Conservation (phyloP, 2,888 invertebrate species). For the Acrocyrtus sp. region DNA sequence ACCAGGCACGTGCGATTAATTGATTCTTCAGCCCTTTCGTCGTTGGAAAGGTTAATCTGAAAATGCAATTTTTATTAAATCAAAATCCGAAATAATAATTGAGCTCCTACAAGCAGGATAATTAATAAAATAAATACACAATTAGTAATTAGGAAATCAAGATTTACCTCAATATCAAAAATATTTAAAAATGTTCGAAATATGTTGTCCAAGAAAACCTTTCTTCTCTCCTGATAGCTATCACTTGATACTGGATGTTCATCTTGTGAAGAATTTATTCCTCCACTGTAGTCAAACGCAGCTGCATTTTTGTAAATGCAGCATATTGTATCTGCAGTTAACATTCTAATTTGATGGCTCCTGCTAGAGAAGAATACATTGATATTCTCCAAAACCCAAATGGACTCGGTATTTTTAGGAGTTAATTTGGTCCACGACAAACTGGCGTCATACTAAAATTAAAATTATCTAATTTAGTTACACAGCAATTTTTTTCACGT, state of each 20-base stretch:
- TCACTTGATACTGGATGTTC: neutral
- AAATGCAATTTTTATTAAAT: constrained; percentile 1
- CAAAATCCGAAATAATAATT: neutral
- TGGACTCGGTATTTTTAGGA: constrained; percentile 5
- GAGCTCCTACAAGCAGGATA: too few species aligned
- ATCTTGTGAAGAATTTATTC: constrained; percentile 3
- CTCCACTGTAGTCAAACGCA: constrained; percentile 32
- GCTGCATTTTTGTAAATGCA: constrained; percentile 23
- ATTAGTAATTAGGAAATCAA: too few species aligned
- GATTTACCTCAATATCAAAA: constrained; percentile 52
- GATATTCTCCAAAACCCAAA: constrained; percentile 47
- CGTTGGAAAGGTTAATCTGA: constrained; percentile 34
- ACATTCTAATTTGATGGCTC: constrained; percentile 45
- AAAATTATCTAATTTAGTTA: too few species aligned
- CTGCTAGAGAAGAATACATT: constrained; percentile 29
- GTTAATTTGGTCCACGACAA: constrained; percentile 36
- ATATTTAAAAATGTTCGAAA: constrained; percentile 58
- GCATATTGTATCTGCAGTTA: constrained; percentile 45
- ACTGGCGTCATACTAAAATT: constrained; percentile 33
- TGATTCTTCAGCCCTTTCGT: constrained; percentile 71
- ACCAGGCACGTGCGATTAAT: constrained; percentile 72
- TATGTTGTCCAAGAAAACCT: constrained; percentile 65
- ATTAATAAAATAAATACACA: too few species aligned
- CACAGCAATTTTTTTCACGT: too few species aligned
- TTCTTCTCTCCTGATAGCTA: constrained; percentile 63